phyloP scores from a whole-genome alignment of 1,140 invertebrate species.

The Drosophila nigromelanica region DNA sequence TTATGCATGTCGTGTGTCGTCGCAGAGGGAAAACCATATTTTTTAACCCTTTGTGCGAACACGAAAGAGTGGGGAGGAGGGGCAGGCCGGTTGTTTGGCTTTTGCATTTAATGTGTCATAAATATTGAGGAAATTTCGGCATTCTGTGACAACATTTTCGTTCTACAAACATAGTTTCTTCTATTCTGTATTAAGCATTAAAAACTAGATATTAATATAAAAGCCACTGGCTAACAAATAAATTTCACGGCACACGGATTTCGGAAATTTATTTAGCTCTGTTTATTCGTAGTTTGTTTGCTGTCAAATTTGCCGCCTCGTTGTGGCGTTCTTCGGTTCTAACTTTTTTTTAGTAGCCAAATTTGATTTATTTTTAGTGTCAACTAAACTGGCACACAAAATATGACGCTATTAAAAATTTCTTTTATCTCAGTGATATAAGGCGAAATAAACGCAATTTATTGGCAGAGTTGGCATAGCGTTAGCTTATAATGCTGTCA shows the following conservation, averaged over 20 bases:
- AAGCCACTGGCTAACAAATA: conserved; percentile 15
- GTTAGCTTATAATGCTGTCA: conserved; percentile 22
- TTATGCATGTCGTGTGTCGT: conserved; percentile 69
- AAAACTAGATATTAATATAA: conserved; percentile 45
- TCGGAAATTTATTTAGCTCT: not conserved
- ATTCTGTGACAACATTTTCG: conserved; percentile 3
- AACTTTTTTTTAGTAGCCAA: conserved; percentile 9
- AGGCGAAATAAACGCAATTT: conserved; percentile 21
- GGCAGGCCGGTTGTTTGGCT: conserved; percentile 6
- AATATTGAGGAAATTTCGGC: conserved; percentile 54
- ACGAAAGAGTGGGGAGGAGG: not conserved
- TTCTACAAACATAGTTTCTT: not conserved
- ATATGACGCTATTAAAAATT: conserved; percentile 53
- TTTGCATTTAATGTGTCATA: conserved; percentile 55
- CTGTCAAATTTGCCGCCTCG: conserved; percentile 37
- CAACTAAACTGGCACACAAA: conserved; percentile 59
- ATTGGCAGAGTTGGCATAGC: conserved; percentile 18
- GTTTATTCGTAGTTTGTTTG: conserved; percentile 8
- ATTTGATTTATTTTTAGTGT: conserved; percentile 72
- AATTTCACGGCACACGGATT: conserved; percentile 8
- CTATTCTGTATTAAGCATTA: conserved; percentile 6
- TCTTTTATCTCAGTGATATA: conserved; percentile 15
- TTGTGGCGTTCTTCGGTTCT: conserved; percentile 14
- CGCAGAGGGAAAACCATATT: conserved; percentile 59
- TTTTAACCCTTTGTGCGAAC: conserved; percentile 58